Percentiles rank a stretch among this genome's conserved stretches.
Evolutionary conservation across 2,888 invertebrate genomes (phyloP).

Genomic region (Mesorhabditis spiculigera): DNA sequence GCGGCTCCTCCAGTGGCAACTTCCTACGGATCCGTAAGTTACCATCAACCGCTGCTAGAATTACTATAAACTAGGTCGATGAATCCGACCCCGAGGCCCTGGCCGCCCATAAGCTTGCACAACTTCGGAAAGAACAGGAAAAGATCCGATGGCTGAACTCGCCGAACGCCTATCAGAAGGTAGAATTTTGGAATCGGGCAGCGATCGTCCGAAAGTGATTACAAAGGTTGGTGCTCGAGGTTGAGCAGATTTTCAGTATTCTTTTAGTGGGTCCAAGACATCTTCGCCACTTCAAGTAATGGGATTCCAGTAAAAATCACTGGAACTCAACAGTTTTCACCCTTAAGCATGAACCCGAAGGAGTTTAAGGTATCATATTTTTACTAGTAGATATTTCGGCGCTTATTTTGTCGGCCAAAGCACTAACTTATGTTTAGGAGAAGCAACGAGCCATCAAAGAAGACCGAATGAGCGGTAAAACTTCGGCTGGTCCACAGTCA

Average conservation of each 20-base stretch:
- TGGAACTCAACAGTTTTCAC: slow-evolving; percentile 91
- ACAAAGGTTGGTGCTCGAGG: slow-evolving; percentile 77
- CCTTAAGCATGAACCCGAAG: slow-evolving; percentile 84
- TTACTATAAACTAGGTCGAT: slow-evolving; percentile 65
- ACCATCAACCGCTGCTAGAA: neutral
- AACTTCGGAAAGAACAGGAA: slow-evolving; percentile 56
- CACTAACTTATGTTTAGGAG: slow-evolving; percentile 9
- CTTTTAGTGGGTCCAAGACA: slow-evolving; percentile 87
- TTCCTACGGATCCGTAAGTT: slow-evolving; percentile 35
- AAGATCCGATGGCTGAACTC: slow-evolving; percentile 86
- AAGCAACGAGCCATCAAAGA: slow-evolving; percentile 35
- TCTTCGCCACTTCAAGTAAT: slow-evolving; percentile 60
- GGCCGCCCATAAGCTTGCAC: slow-evolving; percentile 56
- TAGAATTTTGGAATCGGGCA: slow-evolving; percentile 97
- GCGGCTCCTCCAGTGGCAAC: slow-evolving; percentile 56
- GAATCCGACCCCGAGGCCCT: slow-evolving; percentile 66
- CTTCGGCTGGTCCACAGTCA: slow-evolving; percentile 94
- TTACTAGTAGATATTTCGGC: slow-evolving; percentile 62
- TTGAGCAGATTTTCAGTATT: neutral
- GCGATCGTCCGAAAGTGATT: slow-evolving; percentile 94
- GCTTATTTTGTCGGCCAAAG: neutral
- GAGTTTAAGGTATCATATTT: slow-evolving; percentile 76
- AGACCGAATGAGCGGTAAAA: slow-evolving; percentile 81
- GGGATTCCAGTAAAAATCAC: slow-evolving; percentile 85
- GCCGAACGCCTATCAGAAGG: slow-evolving; percentile 96